These are phyloP conservation scores for Propithecus perrieri DNA, from an alignment of 2,797 vertebrate species.

Conservation along the genomic window DNA sequence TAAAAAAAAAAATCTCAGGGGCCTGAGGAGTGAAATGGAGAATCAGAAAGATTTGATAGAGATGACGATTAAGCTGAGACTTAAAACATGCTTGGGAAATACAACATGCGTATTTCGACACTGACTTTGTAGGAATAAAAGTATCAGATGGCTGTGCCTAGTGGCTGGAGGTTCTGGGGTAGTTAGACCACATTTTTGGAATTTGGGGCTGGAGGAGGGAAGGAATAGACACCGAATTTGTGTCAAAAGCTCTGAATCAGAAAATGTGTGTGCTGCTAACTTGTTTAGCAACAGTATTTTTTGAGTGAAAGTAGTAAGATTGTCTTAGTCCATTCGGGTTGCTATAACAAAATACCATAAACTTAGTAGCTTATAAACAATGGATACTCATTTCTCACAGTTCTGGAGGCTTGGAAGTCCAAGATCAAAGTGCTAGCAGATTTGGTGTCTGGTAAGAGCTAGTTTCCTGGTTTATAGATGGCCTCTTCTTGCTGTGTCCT, in stretches of 20 bases:
- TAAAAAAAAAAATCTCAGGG: not conserved
- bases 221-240: not conserved
- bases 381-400: not conserved
- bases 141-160: not conserved
- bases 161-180: not conserved
- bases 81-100: not conserved
- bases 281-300: not conserved
- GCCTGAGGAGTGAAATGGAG: not conserved
- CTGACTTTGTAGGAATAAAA: not conserved
- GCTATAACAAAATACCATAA: not conserved
- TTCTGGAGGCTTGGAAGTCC: not conserved
- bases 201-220: not conserved
- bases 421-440: not conserved
- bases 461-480: not conserved
- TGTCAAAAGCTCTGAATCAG: not conserved
- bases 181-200: not conserved
- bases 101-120: not conserved
- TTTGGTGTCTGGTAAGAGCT: fast-evolving
- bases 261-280: not conserved
- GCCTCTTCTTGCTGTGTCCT: not conserved
- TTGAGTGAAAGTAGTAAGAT: not conserved
- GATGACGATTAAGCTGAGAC: not conserved
- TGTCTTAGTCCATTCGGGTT: not conserved
- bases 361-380: not conserved
- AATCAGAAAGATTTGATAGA: not conserved